These are phyloP conservation scores for Ceryle rudis DNA, from an alignment of 2,797 vertebrate species.

Conservation along the genomic window DNA sequence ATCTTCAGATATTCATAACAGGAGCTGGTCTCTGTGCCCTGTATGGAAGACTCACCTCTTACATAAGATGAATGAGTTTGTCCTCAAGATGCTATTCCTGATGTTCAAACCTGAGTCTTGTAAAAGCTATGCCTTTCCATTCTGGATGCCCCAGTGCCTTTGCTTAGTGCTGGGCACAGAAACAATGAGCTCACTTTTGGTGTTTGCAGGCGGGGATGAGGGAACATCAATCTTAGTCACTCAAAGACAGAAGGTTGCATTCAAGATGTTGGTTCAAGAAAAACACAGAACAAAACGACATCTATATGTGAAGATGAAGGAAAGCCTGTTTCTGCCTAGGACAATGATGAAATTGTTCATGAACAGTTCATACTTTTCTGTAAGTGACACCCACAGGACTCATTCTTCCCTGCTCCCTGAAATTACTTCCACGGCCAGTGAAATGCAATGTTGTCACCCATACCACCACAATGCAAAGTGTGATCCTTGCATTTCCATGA, in stretches of 20 bases:
- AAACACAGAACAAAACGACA: constrained; percentile 50
- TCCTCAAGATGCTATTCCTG: not conserved
- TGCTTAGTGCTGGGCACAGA: not conserved
- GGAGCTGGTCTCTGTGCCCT: not conserved
- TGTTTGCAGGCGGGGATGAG: not conserved
- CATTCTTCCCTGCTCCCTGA: not conserved
- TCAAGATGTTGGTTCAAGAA: constrained; percentile 49
- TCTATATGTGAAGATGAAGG: constrained; percentile 34
- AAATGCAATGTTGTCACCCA: not conserved
- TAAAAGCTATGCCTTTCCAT: not conserved
- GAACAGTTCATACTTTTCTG: not conserved
- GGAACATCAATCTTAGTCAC: constrained; percentile 33
- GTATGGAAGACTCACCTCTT: not conserved
- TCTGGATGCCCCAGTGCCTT: not conserved
- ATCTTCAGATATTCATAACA: not conserved
- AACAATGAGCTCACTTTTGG: not conserved
- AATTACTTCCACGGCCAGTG: not conserved
- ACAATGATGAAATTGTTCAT: constrained; percentile 28
- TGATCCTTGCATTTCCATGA: not conserved
- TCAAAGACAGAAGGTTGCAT: constrained; percentile 56
- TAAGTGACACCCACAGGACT: not conserved
- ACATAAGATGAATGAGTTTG: accelerated
- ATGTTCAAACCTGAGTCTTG: not conserved
- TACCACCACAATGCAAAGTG: not conserved
- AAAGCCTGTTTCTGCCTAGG: constrained; percentile 21